Evolutionary conservation across 2,888 invertebrate genomes (phyloP), one percentile per base, ranked within the genome.

Genomic region (Zeuzera pyrina): DNA sequence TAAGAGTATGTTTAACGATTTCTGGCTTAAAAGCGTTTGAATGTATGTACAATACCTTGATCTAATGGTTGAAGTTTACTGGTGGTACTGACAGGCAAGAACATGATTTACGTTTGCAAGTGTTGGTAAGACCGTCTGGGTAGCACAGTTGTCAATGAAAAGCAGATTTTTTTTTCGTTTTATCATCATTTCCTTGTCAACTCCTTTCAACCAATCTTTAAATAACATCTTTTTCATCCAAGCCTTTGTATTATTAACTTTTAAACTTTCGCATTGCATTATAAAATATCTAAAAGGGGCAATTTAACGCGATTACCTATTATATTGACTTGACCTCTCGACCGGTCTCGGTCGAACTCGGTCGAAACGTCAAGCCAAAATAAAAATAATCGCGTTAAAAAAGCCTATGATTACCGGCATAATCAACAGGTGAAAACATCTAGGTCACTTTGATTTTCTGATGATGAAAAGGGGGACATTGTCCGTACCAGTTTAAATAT

Each of bases 41-140:
- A 39, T 39, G 27, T n/a, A n/a, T n/a, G n/a, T n/a, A n/a, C n/a
- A n/a, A 41, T 41, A 28, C 41, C 38, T 34, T 41, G 41, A 38
- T 41, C 36, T 16, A 38, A 26, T 30, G 38, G 38, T 29, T 41
- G 35, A 27, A 41, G 27, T 35, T 33, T 35, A 35, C 33, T 35
- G 21, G 41, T 38, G 32, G 40, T 40, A 21, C 37, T 40, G 12
- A 30, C 25, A 25, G 25, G 25, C n/a, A 25, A 31, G 28, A 33
- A 39, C 29, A 34, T 29, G 25, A 39, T 35, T 40, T 29, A 37
- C 30, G 31, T 31, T 30, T 22, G 19, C 25, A 25, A 25, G 25
- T 25, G 25, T 25, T 25, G 25, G 25, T 25, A 25, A 25, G 25
- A 7, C 25, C 29, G 14, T 33, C 29, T 40, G 40, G 28, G 40